These are phyloP conservation scores for Chamaea fasciata DNA, from an alignment of 2,113 vertebrate species.

Conservation along the genomic window DNA sequence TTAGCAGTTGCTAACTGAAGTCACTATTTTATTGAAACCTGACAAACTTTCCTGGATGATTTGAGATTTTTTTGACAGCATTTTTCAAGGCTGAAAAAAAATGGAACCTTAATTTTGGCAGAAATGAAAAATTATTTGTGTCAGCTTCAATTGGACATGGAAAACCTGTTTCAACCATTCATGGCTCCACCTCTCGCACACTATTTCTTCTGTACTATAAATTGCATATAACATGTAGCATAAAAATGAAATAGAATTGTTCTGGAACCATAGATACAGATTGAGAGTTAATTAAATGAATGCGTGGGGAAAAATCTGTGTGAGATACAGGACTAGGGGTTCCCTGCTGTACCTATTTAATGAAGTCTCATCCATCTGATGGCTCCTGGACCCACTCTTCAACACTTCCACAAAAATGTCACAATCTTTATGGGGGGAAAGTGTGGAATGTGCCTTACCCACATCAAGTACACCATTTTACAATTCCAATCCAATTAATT, in stretches of 20 bases:
- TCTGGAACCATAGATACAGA: slow-evolving; percentile 56
- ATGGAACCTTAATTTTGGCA: slow-evolving; percentile 59
- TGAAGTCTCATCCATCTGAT: slow-evolving; percentile 68
- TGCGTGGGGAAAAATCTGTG: not conserved
- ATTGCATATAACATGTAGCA: slow-evolving; percentile 63
- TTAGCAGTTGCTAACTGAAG: slow-evolving; percentile 69
- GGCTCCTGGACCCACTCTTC: slow-evolving; percentile 63
- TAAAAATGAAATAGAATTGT: slow-evolving; percentile 68
- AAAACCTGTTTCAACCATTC: slow-evolving; percentile 68
- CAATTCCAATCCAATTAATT: slow-evolving; percentile 70
- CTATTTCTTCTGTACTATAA: slow-evolving; percentile 70
- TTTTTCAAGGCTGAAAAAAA: slow-evolving; percentile 60
- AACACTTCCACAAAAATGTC: slow-evolving; percentile 68
- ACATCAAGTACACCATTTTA: slow-evolving; percentile 67
- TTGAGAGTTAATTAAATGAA: slow-evolving; percentile 62
- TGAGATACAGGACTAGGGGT: slow-evolving; percentile 36
- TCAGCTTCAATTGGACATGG: slow-evolving; percentile 65
- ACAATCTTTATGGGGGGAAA: slow-evolving; percentile 64
- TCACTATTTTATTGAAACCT: slow-evolving; percentile 75
- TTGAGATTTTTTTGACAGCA: slow-evolving; percentile 66
- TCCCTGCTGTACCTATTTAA: slow-evolving; percentile 67
- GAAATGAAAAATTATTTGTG: slow-evolving; percentile 69
- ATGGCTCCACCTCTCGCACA: slow-evolving; percentile 61
- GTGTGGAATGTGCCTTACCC: slow-evolving; percentile 60
- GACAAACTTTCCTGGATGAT: slow-evolving; percentile 72